These are phyloP conservation scores for Alca torda DNA, from an alignment of 2,797 vertebrate genomes.

Conservation along the genomic window DNA sequence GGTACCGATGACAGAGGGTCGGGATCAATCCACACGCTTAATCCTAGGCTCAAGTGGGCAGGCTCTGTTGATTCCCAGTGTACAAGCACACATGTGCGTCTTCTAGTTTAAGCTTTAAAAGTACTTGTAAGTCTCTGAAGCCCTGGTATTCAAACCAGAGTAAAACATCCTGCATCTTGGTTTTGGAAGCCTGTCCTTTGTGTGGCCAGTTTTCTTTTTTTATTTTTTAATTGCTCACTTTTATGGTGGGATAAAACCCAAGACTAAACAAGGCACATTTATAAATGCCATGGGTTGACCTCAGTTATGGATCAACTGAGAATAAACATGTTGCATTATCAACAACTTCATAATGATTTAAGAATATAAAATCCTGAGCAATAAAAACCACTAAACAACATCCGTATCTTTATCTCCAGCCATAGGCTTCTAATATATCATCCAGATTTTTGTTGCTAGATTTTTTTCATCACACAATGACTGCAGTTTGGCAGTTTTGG, in stretches of 20 bases:
- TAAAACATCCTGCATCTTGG: neutral
- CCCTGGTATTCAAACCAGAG: neutral
- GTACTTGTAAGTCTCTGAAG: neutral
- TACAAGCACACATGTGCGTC: neutral
- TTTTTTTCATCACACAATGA: neutral
- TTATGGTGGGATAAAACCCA: neutral
- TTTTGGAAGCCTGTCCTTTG: neutral
- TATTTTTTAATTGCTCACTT: neutral
- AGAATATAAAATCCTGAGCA: neutral
- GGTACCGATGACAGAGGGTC: constrained; percentile 45
- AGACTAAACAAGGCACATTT: constrained; percentile 9
- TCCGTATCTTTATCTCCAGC: neutral
- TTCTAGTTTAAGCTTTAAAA: neutral
- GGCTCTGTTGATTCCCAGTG: neutral
- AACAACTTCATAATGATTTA: neutral
- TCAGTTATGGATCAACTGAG: neutral
- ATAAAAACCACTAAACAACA: neutral
- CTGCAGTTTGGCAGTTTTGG: neutral
- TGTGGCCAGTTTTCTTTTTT: neutral
- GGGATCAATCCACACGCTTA: constrained; percentile 41
- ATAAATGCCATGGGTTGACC: neutral
- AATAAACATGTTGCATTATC: neutral
- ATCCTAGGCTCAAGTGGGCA: constrained; percentile 11
- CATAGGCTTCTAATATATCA: neutral
- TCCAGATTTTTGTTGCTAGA: neutral